A percentile compares a stretch with the other conserved stretches of the same genome.
These are phyloP conservation scores for Lamproptera curius DNA, from an alignment of 2,888 invertebrate species.

Conservation along the genomic window DNA sequence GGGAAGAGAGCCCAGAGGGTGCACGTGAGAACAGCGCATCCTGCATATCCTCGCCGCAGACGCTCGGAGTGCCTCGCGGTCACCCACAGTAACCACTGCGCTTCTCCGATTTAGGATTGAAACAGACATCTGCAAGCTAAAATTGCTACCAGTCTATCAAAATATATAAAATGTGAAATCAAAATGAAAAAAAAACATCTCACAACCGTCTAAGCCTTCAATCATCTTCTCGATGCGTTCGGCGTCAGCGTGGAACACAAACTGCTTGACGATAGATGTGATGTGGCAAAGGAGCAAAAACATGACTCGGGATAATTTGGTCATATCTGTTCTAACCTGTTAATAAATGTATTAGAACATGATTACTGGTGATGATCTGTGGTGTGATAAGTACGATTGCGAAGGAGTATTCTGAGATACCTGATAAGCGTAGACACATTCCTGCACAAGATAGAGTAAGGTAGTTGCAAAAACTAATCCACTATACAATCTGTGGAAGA, in stretches of 20 bases:
- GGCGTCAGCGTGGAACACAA: constrained; percentile 45
- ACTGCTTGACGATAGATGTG: constrained; percentile 59
- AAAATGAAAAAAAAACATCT: too few relatives aligned
- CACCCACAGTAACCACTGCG: constrained; percentile 4
- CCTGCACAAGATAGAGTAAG: constrained; percentile 37
- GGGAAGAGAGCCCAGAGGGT: constrained; percentile 54
- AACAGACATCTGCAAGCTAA: constrained; percentile 23
- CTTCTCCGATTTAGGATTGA: constrained; percentile 18
- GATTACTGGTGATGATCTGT: background rate
- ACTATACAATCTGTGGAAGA: constrained; percentile 30
- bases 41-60: constrained; percentile 33
- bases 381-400: background rate
- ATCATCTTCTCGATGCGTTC: constrained; percentile 36
- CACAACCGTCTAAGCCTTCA: constrained; percentile 35
- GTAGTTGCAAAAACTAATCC: constrained; percentile 32
- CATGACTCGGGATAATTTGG: constrained; percentile 58
- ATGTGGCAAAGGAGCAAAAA: constrained; percentile 66
- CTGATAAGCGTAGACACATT: constrained; percentile 42
- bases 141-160: too few relatives aligned
- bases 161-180: too few relatives aligned
- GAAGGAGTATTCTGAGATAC: constrained; percentile 24
- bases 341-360: background rate
- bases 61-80: constrained; percentile 32
- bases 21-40: constrained; percentile 55
- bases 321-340: constrained; percentile 53